These are phyloP conservation scores for Nymphicus hollandicus DNA, from an alignment of 2,113 vertebrate genomes.

Conservation along the genomic window DNA sequence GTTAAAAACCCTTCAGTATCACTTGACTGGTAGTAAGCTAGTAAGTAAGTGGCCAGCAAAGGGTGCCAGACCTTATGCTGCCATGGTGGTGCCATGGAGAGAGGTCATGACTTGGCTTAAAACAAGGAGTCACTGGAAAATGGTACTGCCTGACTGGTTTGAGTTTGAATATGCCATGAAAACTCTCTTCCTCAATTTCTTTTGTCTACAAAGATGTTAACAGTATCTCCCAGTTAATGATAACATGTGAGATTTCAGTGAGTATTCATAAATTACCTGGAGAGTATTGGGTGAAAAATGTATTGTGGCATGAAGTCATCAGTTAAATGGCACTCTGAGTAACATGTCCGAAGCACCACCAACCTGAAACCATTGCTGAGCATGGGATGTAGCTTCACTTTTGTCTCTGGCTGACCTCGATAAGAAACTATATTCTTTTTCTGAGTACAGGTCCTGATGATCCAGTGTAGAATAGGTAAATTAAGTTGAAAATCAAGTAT, in stretches of 20 bases:
- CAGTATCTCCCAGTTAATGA: neutral
- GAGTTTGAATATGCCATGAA: neutral
- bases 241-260: neutral
- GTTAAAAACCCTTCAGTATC: neutral
- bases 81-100: neutral
- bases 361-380: neutral
- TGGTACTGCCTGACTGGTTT: neutral
- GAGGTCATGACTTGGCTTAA: neutral
- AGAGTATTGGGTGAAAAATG: neutral
- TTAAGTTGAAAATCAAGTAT: neutral
- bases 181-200: neutral
- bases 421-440: neutral
- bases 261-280: neutral
- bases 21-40: neutral
- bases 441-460: neutral
- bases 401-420: neutral
- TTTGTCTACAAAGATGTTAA: neutral
- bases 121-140: neutral
- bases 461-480: neutral
- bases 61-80: neutral
- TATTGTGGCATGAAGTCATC: neutral
- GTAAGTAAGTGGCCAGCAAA: neutral
- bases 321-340: neutral
- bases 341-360: neutral
- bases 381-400: neutral